phyloP scores from a whole-genome alignment of 2,113 vertebrate genomes.

The Phodopus roborovskii region DNA sequence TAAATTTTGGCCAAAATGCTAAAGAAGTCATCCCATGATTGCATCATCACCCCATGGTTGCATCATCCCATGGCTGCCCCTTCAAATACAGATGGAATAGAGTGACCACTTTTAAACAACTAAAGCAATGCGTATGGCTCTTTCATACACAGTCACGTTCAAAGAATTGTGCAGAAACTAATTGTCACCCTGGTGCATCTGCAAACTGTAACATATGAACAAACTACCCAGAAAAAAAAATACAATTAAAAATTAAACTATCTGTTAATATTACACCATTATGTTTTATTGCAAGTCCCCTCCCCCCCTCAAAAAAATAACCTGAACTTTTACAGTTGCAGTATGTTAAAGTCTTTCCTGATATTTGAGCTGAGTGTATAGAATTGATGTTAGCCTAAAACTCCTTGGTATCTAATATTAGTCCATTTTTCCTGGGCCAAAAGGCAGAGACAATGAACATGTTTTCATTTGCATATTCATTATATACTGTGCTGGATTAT shows the following conservation, averaged over 20 bases:
- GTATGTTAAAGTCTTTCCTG: slow-evolving; percentile 6
- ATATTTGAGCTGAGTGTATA: background rate
- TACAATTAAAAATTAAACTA: slow-evolving; percentile 79
- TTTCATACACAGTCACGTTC: background rate
- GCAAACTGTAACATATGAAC: slow-evolving; percentile 79
- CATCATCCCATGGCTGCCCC: background rate
- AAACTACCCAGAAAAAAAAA: slow-evolving; percentile 80
- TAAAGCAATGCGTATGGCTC: background rate
- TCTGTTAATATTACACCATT: slow-evolving; percentile 83
- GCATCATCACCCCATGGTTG: background rate
- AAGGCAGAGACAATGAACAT: background rate
- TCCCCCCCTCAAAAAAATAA: background rate
- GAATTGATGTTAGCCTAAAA: background rate
- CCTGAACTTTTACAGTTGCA: background rate
- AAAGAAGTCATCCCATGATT: background rate
- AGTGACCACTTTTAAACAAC: background rate
- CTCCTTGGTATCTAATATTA: background rate
- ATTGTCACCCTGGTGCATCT: slow-evolving; percentile 55
- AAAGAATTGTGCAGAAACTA: background rate
- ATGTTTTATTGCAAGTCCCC: background rate
- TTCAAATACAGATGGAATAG: background rate
- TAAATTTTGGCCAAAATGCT: slow-evolving; percentile 7
- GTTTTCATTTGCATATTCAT: background rate
- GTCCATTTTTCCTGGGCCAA: background rate
- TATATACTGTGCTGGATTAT: background rate